Conservation (phyloP, 2,113 vertebrate species). For the Limanda limanda region DNA sequence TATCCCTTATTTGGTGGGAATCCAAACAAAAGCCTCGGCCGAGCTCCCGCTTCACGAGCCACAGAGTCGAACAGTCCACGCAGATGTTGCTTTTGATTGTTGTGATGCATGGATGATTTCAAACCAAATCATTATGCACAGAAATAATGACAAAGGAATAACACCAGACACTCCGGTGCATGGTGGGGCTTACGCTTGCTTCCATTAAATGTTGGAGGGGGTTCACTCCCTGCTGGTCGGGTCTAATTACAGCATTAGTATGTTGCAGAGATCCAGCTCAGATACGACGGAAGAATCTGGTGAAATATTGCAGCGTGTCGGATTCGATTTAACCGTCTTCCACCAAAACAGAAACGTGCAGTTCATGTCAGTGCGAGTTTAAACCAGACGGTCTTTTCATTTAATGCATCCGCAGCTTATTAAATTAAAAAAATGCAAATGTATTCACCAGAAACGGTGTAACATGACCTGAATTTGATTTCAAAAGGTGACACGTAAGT, state of each 20-base stretch:
- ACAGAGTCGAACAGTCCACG: conserved; percentile 15
- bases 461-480: no score
- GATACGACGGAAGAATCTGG: conserved; percentile 8
- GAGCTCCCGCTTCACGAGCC: background rate
- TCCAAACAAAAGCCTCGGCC: conserved; percentile 6
- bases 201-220: conserved; percentile 43
- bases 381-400: background rate
- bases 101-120: conserved; percentile 22
- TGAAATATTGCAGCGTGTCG: background rate
- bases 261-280: conserved; percentile 22
- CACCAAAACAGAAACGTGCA: background rate
- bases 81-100: conserved; percentile 38
- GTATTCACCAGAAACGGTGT: background rate
- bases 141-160: conserved; percentile 54
- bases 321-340: conserved; percentile 28
- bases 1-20: conserved; percentile 10
- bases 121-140: conserved; percentile 42
- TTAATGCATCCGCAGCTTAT: background rate
- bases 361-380: background rate
- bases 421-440: no score
- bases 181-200: conserved; percentile 33
- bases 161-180: conserved; percentile 25
- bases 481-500: no score
- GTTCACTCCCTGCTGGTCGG: conserved; percentile 20
- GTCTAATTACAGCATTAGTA: conserved; percentile 45